These are phyloP conservation scores for Antennarius maculatus DNA, from an alignment of 2,797 vertebrate species.

Conservation along the genomic window DNA sequence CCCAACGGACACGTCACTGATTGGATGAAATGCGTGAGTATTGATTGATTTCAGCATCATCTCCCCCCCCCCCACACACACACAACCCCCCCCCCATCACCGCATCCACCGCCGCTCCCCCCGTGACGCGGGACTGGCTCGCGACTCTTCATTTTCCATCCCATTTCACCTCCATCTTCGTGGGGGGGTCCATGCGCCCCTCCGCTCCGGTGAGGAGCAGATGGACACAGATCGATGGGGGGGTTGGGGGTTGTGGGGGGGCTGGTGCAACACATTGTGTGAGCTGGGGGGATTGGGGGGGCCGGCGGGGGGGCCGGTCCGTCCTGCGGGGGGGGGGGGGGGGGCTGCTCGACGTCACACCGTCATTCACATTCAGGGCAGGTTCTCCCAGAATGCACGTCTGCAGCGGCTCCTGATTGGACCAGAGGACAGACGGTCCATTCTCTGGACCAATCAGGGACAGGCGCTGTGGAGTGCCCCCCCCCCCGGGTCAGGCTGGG, in stretches of 20 bases:
- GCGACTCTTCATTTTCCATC: slow-evolving; percentile 30
- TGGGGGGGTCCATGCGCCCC: slow-evolving; percentile 32
- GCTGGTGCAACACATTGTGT: slow-evolving; percentile 73
- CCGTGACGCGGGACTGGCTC: slow-evolving; percentile 21
- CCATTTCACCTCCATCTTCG: slow-evolving; percentile 7
- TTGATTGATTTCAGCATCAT: slow-evolving; percentile 20
- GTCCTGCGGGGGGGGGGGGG: too few species aligned
- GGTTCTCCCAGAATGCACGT: slow-evolving; percentile 80
- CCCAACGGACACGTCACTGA: slow-evolving; percentile 57
- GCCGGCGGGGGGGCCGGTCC: too few species aligned
- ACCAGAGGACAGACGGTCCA: slow-evolving; percentile 60
- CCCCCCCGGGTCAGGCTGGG: slow-evolving; percentile 25
- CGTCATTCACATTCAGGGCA: slow-evolving; percentile 87
- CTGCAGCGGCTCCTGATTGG: slow-evolving; percentile 74
- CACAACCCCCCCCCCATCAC: too few species aligned
- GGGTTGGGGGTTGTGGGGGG: slow-evolving; percentile 8
- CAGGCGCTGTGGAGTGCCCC: slow-evolving; percentile 37
- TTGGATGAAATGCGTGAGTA: slow-evolving; percentile 80
- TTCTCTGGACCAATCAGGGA: slow-evolving; percentile 38
- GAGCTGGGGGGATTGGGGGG: too few species aligned
- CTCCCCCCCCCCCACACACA: too few species aligned
- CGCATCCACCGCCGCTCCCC: slow-evolving; percentile 36
- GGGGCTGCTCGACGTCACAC: slow-evolving; percentile 76
- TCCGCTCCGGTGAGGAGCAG: background rate
- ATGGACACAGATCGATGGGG: slow-evolving; percentile 30